phyloP scores from a whole-genome alignment of 2,888 invertebrate species.

The Eilema griseolum region DNA sequence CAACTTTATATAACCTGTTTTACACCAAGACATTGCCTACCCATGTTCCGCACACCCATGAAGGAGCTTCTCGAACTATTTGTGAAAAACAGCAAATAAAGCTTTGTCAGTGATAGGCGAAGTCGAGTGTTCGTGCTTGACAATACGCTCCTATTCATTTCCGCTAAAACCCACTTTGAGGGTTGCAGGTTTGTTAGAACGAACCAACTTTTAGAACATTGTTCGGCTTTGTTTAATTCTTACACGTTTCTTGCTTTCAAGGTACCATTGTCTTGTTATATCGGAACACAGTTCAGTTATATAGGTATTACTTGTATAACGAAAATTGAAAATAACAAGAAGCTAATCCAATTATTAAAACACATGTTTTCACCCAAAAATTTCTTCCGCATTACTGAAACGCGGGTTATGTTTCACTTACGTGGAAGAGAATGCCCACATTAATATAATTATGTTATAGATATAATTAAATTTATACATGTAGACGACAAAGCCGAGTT shows the following conservation, averaged over 20 bases:
- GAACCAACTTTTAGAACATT: conserved; percentile 55
- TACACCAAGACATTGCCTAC: conserved; percentile 28
- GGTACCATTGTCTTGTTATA: neutral
- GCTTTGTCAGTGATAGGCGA: conserved; percentile 77
- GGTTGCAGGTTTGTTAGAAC: conserved; percentile 58
- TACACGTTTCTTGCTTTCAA: conserved; percentile 37
- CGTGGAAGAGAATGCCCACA: conserved; percentile 32
- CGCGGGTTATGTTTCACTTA: conserved; percentile 22
- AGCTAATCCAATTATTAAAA: conserved; percentile 38
- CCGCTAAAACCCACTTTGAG: conserved; percentile 69
- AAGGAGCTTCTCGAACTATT: conserved; percentile 63
- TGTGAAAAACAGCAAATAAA: conserved; percentile 77
- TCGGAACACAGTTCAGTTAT: neutral
- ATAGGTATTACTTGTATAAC: neutral
- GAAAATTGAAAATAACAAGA: conserved; percentile 7
- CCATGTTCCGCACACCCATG: conserved; percentile 49
- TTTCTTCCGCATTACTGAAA: conserved; percentile 40
- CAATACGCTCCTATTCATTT: conserved; percentile 75
- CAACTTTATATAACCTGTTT: conserved; percentile 39
- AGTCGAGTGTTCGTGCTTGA: conserved; percentile 65
- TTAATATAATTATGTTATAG: conserved; percentile 54
- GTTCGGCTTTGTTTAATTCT: conserved; percentile 50
- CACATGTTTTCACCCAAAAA: conserved; percentile 32
- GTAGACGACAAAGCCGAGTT: conserved; percentile 42
- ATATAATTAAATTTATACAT: conserved; percentile 56